Evolutionary conservation across 1,140 invertebrate species (phyloP).

Genomic region (Saxidomus purpurata): DNA sequence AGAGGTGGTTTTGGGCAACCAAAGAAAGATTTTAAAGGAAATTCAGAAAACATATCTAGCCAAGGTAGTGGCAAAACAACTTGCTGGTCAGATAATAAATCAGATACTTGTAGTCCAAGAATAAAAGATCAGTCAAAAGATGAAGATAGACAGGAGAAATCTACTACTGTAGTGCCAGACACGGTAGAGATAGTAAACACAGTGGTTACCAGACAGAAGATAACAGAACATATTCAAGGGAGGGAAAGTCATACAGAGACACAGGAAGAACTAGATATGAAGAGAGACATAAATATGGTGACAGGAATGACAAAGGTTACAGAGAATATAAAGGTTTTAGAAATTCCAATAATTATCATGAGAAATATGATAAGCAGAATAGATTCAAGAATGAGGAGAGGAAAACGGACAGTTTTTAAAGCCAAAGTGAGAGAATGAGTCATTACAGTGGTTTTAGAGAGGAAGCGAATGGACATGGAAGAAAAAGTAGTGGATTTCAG

Average conservation of each 20-base stretch:
- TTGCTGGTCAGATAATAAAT: neutral
- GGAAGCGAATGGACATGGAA: neutral
- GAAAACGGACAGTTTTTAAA: neutral
- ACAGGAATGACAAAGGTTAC: neutral
- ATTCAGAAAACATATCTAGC: neutral
- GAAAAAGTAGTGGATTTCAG: neutral
- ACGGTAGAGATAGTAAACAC: conserved; percentile 8
- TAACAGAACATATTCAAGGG: neutral
- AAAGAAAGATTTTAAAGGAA: neutral
- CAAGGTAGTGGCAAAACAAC: neutral
- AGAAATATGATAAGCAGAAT: neutral
- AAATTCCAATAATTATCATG: neutral
- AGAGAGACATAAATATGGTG: neutral
- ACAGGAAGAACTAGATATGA: neutral
- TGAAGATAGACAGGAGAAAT: neutral
- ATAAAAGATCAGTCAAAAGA: neutral
- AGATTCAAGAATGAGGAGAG: neutral
- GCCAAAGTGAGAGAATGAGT: neutral
- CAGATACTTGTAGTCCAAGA: neutral
- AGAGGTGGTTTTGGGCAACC: conserved; percentile 20
- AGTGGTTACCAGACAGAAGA: conserved; percentile 33
- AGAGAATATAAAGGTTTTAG: neutral
- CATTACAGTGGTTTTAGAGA: neutral
- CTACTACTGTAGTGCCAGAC: neutral
- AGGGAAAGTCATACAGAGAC: neutral